Evolutionary conservation across 2,888 invertebrate genomes (phyloP), one percentile per base, ranked within the genome.

Genomic region (Acheta domesticus): DNA sequence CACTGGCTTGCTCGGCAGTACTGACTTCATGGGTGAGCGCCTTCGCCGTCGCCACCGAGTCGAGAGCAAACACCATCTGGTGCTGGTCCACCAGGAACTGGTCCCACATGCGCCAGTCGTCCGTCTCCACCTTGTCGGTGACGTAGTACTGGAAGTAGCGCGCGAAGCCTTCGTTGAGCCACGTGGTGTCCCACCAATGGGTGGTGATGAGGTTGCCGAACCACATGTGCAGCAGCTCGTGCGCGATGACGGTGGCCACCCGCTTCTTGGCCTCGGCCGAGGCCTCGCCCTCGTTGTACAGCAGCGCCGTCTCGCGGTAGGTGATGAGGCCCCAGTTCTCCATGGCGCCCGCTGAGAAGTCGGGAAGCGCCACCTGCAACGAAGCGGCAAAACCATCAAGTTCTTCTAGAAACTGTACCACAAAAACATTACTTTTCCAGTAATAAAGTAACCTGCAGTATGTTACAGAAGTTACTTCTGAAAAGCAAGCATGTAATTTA

Each of bases 291-390:
- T 16, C 62, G 62, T 62, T 11, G 62, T 12, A 62, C 16, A 62
- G 62, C 62, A 62, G 62, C 62, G 62, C 62, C 62, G 62, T 5
- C 62, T 62, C 62, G 62, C 62, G 62, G 86, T 91, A 95, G 1
- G 93, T 93, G 14, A 94, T 91, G 20, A 94, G 85, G 0, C 94
- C 94, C 94, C 94, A 95, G 85, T 95, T 95, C 85, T 95, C 88
- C 87, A 21, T 88, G 49, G 88, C 88, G 11, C 87, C 87, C 5
- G 88, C 88, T n/a, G 86, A 84, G 78, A 82, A 82, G 77, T 82
- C 82, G 1, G 82, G 82, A 12, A 82, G 74, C 2, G 82, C 82
- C 62, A 62, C 62, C 62, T 62, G 62, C 62, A 62, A 62, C 8
- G 36, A 2, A 36, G 36, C 36, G 5, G 36, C 36, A 1, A 36